Conservation (phyloP, 2,113 vertebrate species). For the Brachirus orientalis region DNA sequence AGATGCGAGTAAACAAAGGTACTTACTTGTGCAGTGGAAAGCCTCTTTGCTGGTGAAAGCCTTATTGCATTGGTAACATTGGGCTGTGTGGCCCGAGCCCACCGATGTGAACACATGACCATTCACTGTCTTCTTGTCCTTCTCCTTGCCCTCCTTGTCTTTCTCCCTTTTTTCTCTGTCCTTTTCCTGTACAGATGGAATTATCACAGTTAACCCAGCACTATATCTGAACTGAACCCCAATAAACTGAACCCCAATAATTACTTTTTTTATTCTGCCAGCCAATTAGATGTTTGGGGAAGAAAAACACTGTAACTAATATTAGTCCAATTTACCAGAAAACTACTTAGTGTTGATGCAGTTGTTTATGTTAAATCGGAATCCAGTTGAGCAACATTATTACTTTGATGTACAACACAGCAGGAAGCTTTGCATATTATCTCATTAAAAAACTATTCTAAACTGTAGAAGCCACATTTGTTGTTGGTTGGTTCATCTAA, state of each 20-base stretch:
- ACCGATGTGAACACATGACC: slow-evolving; percentile 88
- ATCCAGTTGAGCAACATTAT: slow-evolving; percentile 60
- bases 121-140: slow-evolving; percentile 88
- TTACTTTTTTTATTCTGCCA: slow-evolving; percentile 13
- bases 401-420: slow-evolving; percentile 47
- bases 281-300: slow-evolving; percentile 11
- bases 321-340: slow-evolving; percentile 22
- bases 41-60: slow-evolving; percentile 87
- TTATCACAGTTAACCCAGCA: neutral
- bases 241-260: neutral
- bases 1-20: neutral
- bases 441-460: slow-evolving; percentile 49
- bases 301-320: neutral
- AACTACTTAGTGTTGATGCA: neutral
- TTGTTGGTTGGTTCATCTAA: too few species aligned
- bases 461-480: too few species aligned
- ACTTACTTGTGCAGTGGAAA: slow-evolving; percentile 88
- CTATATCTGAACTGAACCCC: neutral
- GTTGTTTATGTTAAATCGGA: slow-evolving; percentile 40
- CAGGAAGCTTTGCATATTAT: slow-evolving; percentile 56
- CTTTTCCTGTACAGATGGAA: slow-evolving; percentile 85
- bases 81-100: slow-evolving; percentile 73
- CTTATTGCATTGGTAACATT: slow-evolving; percentile 89
- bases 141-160: slow-evolving; percentile 89
- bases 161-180: slow-evolving; percentile 90